Base-by-base conservation (phyloP, 2,113 vertebrate genomes). In the Trogon surrucura region DNA sequence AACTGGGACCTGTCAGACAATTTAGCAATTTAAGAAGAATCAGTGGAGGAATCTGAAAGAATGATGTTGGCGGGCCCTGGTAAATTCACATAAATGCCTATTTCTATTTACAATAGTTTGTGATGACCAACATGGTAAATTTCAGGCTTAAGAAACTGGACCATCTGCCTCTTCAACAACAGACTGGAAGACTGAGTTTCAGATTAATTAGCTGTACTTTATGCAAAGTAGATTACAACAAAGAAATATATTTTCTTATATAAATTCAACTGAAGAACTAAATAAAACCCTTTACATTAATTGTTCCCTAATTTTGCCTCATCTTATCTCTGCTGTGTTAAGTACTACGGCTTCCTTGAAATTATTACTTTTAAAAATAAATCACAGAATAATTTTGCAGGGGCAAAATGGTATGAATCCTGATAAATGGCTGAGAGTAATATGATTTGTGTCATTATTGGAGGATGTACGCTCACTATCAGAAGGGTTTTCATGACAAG, bases 361-460 rank as follows among this genome's bases (percentile, higher is more conserved):
- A 93, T 81, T 95, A 75, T 41, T 79, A 53, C 89, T 96, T 94
- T 89, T 64, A 70, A 96, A 95, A 95, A 85, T 95, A 97, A 92
- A 95, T 88, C 77, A 72, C 41, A 91, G 86, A 92, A 95, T 65
- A 82, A 91, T 89, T 93, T 93, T 85, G 36, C 47, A 58, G 51
- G 54, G 83, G 86, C 16, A 92, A 93, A 91, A 92, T 58, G 5
- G 65, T 78, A 65, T 22, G 83, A 91, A 91, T 48, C 67, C 54
- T 89, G 84, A 88, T 71, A 93, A 92, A 91, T 62, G 60, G 36
- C 72, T 88, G 81, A 93, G 74, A 91, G 64, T 82, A 96, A 77
- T 91, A 89, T 85, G 81, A 95, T 95, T 94, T 94, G 79, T 96
- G 89, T 86, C 84, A 82, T 93, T 92, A 96, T 87, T 80, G 95